These are phyloP conservation scores for Nephrotoma guestfalica DNA, from an alignment of 2,888 invertebrate species.

Conservation along the genomic window DNA sequence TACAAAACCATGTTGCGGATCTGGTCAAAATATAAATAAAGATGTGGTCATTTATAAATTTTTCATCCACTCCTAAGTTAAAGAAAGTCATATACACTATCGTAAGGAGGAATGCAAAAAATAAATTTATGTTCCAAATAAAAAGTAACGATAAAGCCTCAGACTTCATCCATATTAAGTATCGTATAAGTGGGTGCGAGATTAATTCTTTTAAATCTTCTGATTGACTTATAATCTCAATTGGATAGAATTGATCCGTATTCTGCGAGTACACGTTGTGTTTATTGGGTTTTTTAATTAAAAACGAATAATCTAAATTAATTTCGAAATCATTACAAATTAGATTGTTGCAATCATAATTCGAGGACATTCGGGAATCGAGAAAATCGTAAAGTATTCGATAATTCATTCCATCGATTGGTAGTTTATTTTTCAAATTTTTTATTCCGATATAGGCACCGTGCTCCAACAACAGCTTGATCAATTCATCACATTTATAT, in stretches of 20 bases:
- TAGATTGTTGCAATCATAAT: slow-evolving; percentile 38
- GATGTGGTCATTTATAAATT: neutral
- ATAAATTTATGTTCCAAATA: neutral
- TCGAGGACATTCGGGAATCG: slow-evolving; percentile 55
- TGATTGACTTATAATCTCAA: slow-evolving; percentile 54
- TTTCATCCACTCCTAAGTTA: neutral
- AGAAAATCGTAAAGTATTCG: slow-evolving; percentile 56
- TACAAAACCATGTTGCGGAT: neutral
- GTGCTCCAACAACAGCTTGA: slow-evolving; percentile 44
- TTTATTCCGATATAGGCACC: slow-evolving; percentile 61
- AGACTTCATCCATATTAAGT: slow-evolving; percentile 71
- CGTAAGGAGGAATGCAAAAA: neutral
- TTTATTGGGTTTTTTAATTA: slow-evolving; percentile 36
- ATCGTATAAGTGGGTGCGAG: slow-evolving; percentile 64
- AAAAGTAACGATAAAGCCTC: slow-evolving; percentile 23
- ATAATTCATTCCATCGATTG: slow-evolving; percentile 55
- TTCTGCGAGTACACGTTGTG: slow-evolving; percentile 20
- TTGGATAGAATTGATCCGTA: slow-evolving; percentile 56
- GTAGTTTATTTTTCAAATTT: slow-evolving; percentile 48
- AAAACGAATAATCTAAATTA: slow-evolving; percentile 54
- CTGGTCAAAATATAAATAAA: neutral
- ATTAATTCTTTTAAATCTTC: slow-evolving; percentile 52
- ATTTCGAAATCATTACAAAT: slow-evolving; percentile 58
- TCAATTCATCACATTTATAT: slow-evolving; percentile 47
- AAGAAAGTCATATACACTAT: neutral